Base-by-base conservation (phyloP, 2,888 invertebrate genomes). In the Xanthorhoe designata region DNA sequence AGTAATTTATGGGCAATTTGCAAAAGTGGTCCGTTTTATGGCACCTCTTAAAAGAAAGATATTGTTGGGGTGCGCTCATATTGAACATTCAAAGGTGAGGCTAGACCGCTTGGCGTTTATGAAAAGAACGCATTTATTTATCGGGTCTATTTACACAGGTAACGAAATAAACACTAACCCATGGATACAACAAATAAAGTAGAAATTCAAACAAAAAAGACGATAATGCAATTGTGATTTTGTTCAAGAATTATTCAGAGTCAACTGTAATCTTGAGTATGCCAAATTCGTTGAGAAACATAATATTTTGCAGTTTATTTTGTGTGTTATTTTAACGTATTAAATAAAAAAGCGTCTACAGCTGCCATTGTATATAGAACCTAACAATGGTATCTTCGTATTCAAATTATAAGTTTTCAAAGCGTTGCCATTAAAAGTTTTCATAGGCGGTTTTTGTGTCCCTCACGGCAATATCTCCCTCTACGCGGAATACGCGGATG, bases 1-100 rank as follows among this genome's bases (percentile, higher is more conserved):
- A 69, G 78, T 83, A 84, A 89, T 89, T 90, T 90, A 91, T 86
- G 88, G 87, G 75, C 90, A 90, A 90, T 90, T 90, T 87, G 86
- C 85, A 84, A 80, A 85, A 88, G 90, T 88, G 88, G 79, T 82
- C 78, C 73, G 81, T 87, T 86, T 86, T 74, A 84, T 81, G 78
- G 73, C 78, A 78, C 75, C 78, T 75, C 76, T 69, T 70, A 63
- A 68, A 70, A 70, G 60, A 76, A 78, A 73, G 75, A 74, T 76
- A 53, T 64, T 56, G 68, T 78, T 66, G 75, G 74, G 74, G 72
- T 50, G 71, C 69, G 71, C 53, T 65, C 72, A 73, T 69, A 73
- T 69, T 72, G 65, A 54, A 49, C 18, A 61, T 64, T 51, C 53
- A 66, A 70, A 67, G 68, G 42, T 49, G 57, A 53, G n/a, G 61